Evolutionary conservation across 2,888 invertebrate species (phyloP).

Genomic region (Pyrochroa serraticornis): DNA sequence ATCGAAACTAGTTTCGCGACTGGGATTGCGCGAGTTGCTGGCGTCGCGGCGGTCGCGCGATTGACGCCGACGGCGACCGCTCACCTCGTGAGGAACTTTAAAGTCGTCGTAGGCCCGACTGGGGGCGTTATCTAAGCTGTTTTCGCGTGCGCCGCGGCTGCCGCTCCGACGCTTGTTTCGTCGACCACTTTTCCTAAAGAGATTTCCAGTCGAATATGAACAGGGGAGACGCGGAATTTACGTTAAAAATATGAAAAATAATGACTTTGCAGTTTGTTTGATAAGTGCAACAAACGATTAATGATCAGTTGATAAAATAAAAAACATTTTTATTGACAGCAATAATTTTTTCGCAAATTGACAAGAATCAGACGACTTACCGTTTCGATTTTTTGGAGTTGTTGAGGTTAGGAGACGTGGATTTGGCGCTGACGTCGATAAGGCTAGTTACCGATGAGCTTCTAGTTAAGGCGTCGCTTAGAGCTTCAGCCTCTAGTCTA

Average conservation of each 20-base stretch:
- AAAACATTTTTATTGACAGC: too few species aligned
- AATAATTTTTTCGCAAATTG: too few species aligned
- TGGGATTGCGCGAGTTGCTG: slow-evolving; percentile 48
- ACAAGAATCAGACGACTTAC: too few species aligned
- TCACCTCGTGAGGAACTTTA: slow-evolving; percentile 36
- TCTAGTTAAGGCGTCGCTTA: slow-evolving; percentile 59
- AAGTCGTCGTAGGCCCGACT: slow-evolving; percentile 46
- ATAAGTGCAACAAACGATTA: too few species aligned
- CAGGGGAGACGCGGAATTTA: too few species aligned
- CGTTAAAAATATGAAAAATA: too few species aligned
- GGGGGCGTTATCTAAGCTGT: slow-evolving; percentile 47
- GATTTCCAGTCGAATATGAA: neutral
- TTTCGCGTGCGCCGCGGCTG: slow-evolving; percentile 48
- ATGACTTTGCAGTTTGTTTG: too few species aligned
- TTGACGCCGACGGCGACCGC: slow-evolving; percentile 28
- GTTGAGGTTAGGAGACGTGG: slow-evolving; percentile 42
- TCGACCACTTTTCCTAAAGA: slow-evolving; percentile 40
- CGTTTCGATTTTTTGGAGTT: slow-evolving; percentile 40
- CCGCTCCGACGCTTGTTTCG: slow-evolving; percentile 47
- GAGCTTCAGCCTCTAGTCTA: slow-evolving; percentile 58
- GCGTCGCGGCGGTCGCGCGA: slow-evolving; percentile 49
- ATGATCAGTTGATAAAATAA: too few species aligned
- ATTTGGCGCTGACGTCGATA: slow-evolving; percentile 50
- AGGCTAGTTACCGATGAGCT: slow-evolving; percentile 63
- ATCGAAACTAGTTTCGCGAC: slow-evolving; percentile 60